Evolutionary conservation across 2,113 vertebrate genomes (phyloP), one percentile per base, ranked within the genome.

Genomic region (Percina caprodes): DNA sequence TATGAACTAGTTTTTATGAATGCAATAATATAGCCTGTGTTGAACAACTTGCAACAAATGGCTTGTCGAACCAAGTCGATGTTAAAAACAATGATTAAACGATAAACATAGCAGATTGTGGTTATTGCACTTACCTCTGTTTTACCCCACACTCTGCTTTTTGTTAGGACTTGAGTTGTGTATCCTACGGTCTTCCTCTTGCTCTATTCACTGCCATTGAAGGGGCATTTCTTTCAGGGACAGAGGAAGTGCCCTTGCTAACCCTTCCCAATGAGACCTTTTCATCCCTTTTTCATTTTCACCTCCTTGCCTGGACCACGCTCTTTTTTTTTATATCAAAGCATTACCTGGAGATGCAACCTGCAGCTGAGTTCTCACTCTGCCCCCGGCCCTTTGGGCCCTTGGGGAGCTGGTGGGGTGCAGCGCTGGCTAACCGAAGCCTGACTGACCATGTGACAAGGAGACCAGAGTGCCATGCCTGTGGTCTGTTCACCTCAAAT

Each of bases 281-380:
- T 72, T 71, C 80, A 74, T 78, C 75, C 54, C 54, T 67, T 60
- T 95, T 94, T 93, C 89, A 95, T 96, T 95, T 93, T 89, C 93
- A 93, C 92, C 92, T 95, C 26, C 72, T 85, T 52, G 60, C 77
- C 68, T 81, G 54, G 63, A 66, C 79, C 65, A 48, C 33, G 62
- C 60, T 83, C 62, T 91, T 86, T n/a, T n/a, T n/a, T n/a, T n/a
- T 89, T 79, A 74, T 89, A 80, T 78, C 26, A 49, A 77, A 67
- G 79, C 63, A 54, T 81, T 85, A 88, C 86, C 72, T 74, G 63
- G 85, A 89, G 88, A 87, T 80, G 84, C 68, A 88, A 82, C 81
- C 82, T 75, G 72, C 91, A 92, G 78, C 88, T 89, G 87, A 70
- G 87, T 74, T 92, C 86, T 82, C 82, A 77, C 87, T 80, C 42